Conservation (phyloP, 1,140 invertebrate species). For the Drosophila teissieri region DNA sequence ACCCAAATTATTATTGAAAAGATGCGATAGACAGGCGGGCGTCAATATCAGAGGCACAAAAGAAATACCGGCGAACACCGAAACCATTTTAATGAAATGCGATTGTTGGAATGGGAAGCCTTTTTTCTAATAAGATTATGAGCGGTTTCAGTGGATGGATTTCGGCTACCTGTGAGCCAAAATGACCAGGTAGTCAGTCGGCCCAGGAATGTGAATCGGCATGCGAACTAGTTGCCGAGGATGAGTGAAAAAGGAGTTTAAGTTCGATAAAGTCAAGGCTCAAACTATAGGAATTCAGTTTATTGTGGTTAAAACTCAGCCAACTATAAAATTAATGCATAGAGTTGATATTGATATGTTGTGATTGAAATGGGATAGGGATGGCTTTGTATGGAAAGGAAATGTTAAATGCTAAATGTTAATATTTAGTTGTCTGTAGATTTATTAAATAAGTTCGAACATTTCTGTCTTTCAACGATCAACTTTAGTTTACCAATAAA, state of each 20-base stretch:
- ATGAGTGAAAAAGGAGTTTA: conserved; percentile 17
- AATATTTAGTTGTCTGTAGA: no score
- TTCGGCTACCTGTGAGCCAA: conserved; percentile 44
- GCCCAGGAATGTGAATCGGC: conserved; percentile 33
- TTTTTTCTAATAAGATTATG: conserved; percentile 66
- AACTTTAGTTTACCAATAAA: not conserved
- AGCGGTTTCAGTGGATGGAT: conserved; percentile 19
- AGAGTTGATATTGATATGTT: not conserved
- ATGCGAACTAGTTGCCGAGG: conserved; percentile 16
- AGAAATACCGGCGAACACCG: conserved; percentile 42
- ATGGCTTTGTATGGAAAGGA: not conserved
- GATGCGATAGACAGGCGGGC: conserved; percentile 62
- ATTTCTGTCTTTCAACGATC: no score
- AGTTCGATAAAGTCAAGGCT: conserved; percentile 41
- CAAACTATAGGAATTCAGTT: not conserved
- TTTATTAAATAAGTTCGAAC: no score
- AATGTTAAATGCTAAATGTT: no score
- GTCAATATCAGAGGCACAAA: conserved; percentile 55
- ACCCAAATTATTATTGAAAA: conserved; percentile 42
- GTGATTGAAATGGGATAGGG: not conserved
- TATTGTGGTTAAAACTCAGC: not conserved
- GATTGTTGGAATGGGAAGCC: conserved; percentile 24
- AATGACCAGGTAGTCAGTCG: conserved; percentile 47
- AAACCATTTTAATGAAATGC: conserved; percentile 63
- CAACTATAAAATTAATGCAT: not conserved